Percentiles rank a stretch among this genome's conserved stretches.
These are phyloP conservation scores for Bombus terrestris DNA, from an alignment of 1,140 invertebrate genomes.

Conservation along the genomic window DNA sequence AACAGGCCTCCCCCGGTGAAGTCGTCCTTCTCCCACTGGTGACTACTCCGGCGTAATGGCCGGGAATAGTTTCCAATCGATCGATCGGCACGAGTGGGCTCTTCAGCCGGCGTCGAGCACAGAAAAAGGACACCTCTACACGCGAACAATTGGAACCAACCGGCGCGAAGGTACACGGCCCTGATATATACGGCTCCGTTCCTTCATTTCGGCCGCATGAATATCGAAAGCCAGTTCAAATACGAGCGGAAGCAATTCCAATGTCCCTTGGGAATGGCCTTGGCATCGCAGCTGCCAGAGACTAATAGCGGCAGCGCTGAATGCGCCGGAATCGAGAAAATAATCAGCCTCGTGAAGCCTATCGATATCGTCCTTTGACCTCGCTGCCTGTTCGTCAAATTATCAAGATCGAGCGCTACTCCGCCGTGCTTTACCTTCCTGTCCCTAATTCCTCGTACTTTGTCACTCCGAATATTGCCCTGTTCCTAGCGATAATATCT, in stretches of 20 bases:
- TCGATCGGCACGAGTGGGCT: conserved; percentile 50
- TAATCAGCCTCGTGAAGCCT: conserved; percentile 49
- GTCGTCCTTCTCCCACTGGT: conserved; percentile 22
- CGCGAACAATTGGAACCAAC: conserved; percentile 31
- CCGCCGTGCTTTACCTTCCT: neutral
- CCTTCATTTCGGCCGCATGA: conserved; percentile 46
- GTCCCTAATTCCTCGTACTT: neutral
- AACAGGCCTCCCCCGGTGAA: neutral
- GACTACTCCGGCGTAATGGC: conserved; percentile 56
- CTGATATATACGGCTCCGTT: conserved; percentile 6
- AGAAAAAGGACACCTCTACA: conserved; percentile 57
- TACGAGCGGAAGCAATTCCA: conserved; percentile 58
- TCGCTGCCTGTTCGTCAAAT: neutral
- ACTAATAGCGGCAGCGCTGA: conserved; percentile 17
- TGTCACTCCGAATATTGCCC: neutral
- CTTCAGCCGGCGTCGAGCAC: conserved; percentile 34
- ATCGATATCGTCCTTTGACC: conserved; percentile 25
- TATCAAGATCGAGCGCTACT: neutral
- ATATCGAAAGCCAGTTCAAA: conserved; percentile 51
- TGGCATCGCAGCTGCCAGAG: conserved; percentile 29
- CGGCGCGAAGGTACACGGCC: conserved; percentile 7
- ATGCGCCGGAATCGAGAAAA: conserved; percentile 20
- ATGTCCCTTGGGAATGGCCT: conserved; percentile 58
- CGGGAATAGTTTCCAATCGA: conserved; percentile 68
- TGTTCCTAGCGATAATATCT: neutral